phyloP scores from a whole-genome alignment of 2,113 vertebrate species.

The Alouatta palliata region DNA sequence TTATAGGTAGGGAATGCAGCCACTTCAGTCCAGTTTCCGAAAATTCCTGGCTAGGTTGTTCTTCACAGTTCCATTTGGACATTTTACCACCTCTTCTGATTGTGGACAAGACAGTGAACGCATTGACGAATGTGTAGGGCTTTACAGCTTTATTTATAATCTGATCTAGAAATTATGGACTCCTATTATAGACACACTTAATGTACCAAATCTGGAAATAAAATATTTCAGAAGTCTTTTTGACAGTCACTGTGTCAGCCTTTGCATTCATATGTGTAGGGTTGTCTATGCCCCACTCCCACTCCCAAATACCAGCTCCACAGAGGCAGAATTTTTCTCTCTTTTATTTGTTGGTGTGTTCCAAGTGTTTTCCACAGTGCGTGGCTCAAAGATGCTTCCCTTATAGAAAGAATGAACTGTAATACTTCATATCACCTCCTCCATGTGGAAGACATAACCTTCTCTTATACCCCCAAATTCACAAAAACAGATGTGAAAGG shows the following conservation, averaged over 20 bases:
- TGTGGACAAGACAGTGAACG: background rate
- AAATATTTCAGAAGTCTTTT: background rate
- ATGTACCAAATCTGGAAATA: background rate
- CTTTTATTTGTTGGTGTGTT: background rate
- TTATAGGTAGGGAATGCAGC: background rate
- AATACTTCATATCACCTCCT: background rate
- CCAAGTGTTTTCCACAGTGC: background rate
- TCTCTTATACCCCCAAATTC: background rate
- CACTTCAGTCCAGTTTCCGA: background rate
- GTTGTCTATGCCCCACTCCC: accelerated
- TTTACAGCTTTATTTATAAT: background rate
- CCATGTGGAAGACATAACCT: background rate
- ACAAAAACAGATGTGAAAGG: background rate
- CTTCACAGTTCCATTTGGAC: background rate
- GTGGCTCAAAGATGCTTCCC: background rate
- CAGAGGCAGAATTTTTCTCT: no score
- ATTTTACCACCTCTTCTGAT: background rate
- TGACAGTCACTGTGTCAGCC: background rate
- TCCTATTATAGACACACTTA: background rate
- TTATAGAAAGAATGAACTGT: background rate
- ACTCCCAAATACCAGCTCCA: background rate
- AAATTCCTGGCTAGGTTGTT: background rate
- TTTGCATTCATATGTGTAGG: background rate
- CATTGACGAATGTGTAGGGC: background rate
- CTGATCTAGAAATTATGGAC: background rate